Base-by-base conservation (phyloP, 2,113 vertebrate species). In the Proteles cristata region DNA sequence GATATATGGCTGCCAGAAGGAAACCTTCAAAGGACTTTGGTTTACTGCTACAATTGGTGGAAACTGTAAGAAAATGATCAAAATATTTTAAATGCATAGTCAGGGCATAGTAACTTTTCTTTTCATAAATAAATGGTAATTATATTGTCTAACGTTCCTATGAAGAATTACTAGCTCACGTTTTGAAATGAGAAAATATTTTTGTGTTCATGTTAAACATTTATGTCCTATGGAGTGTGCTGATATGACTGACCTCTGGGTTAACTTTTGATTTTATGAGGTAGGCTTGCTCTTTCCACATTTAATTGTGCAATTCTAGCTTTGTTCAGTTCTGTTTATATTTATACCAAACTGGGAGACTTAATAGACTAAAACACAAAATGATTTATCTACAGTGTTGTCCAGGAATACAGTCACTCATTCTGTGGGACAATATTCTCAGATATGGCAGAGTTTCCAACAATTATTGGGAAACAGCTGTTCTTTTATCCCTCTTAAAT, bases 41-140 rank as follows among this genome's bases (percentile, higher is more conserved):
- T 71, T 92, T 76, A 73, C 25, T 92, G 1, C 50, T 26, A 92
- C 33, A 73, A 82, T 87, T 88, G 23, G 4, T 94, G 68, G 31
- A 93, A 95, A 91, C 12, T 69, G 1, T 39, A 68, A 85, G 21
- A 50, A 89, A 97, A 93, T 63, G 1, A 53, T 79, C 21, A 93
- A 80, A 79, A 89, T 92, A 97, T 74, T 89, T 96, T 61, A 89
- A 80, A 63, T 90, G 21, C 1, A 87, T 0, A 53, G 4, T 84
- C 33, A 71, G 61, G 8, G 90, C 45, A 81, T 55, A 86, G 81
- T 50, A 58, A 48, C 2, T 65, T 84, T 84, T 6, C 3, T 76
- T 95, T 88, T 33, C 76, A 8, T 55, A n/a, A 31, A 5, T 66
- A 23, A 66, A 61, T 81, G 58, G 4, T 61, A 74, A 74, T 69